Base-by-base conservation (phyloP, 1,140 invertebrate genomes). In the Musca domestica region DNA sequence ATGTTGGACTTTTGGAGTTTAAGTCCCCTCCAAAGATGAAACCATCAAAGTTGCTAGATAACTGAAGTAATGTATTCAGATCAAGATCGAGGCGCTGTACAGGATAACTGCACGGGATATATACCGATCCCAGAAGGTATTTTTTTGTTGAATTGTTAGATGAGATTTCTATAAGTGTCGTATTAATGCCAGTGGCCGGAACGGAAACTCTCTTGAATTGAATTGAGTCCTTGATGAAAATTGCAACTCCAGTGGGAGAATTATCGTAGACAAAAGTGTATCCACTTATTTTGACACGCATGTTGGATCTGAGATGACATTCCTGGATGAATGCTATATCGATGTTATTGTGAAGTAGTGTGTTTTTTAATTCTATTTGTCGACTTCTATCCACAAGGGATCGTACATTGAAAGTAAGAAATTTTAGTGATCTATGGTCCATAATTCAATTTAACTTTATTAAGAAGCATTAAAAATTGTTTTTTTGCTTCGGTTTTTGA, bases 1-100 rank as follows among this genome's bases (percentile, higher is more conserved):
- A 64, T 12, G 61, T 19, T 47, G 22, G 15, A 41, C 22, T 12
- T 64, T 64, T 47, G 19, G 61, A 64, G n/a, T 63, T 41, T 12
- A 63, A 23, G 58, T 63, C 27, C 2, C 58, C n/a, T n/a, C n/a
- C n/a, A n/a, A n/a, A n/a, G n/a, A n/a, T n/a, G n/a, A n/a, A n/a
- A n/a, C n/a, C n/a, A n/a, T n/a, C n/a, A n/a, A n/a, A n/a, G 23
- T 12, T 27, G 23, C 51, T 23, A 23, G n/a, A n/a, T n/a, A 22
- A 3, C 23, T 54, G 51, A 5, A 54, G 19, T 23, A 54, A 12
- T 12, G 0, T 52, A 52, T 52, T 52, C 2, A 52, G 51, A 22
- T 22, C 20, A 10, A 20, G 22, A 5, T 52, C 51, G 5, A 15
- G 52, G 27, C 1, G n/a, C 2, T 56, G 27, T 30, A 9, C 27